Evolutionary conservation across 2,797 vertebrate species (phyloP), one percentile per base, ranked within the genome.

Genomic region (Centroberyx gerrardi): DNA sequence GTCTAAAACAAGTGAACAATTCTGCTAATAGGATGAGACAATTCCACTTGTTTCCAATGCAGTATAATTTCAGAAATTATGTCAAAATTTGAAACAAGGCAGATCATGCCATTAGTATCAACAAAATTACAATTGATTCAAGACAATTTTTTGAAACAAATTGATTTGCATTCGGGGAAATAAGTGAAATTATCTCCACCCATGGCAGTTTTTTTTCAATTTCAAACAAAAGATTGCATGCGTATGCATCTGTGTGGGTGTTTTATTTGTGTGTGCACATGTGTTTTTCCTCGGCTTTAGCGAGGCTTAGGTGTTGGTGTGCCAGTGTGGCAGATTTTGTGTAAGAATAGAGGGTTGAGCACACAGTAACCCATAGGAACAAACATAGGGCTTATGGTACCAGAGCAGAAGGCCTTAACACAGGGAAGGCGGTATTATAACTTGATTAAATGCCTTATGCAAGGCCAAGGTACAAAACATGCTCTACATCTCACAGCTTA

Each of bases 321-420:
- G 81, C 75, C 79, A 85, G 62, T 66, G 59, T 83, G 74, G 76
- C 82, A 83, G 85, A 85, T 88, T 83, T 74, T 67, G 63, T 54
- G 66, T 56, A 65, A 66, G 81, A 79, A 87, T 90, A 78, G 86
- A 83, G 48, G 75, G 68, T 80, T 87, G 75, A 54, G 1, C 40
- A 13, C 40, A 13, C 40, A 42, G 4, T 10, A 42, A 42, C 40
- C 38, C 38, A 40, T 8, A 8, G 38, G 38, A 72, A 72, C 46
- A 73, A 33, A 77, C 49, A 48, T 8, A 10, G 69, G 49, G 59
- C 59, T 22, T 62, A 10, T 62, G 42, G 6, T 14, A 67, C 58
- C 42, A 52, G 63, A 69, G 18, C 44, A 78, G 46, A 78, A 68
- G 27, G 68, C 63, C 18, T 44, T 68, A 48, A 36, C 63, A 72